Base-by-base conservation (phyloP, 2,113 vertebrate species). In the Coryphaenoides rupestris region DNA sequence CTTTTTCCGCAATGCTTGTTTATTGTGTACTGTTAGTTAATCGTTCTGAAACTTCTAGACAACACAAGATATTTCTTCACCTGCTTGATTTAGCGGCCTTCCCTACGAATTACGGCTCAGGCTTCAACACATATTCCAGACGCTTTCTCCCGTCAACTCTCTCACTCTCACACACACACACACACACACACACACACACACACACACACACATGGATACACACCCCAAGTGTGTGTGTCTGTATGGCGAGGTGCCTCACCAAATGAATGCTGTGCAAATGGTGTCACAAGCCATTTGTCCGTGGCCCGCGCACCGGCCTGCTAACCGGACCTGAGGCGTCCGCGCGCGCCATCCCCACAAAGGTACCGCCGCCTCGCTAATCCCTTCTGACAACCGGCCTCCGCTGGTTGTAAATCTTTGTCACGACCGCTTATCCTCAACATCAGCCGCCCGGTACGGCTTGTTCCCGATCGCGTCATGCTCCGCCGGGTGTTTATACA, bases 331-430 rank as follows among this genome's bases (percentile, higher is more conserved):
- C 78, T 13, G 15, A 87, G 84, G 86, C 82, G 0, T 59, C 0
- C 70, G 72, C 91, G 82, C 88, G 79, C 86, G 90, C 84, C 87
- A 87, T 82, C 81, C 89, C 79, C 84, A 78, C 87, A 88, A 84
- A 70, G 81, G 80, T 75, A 76, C 47, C 58, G 84, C 75, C 79
- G 68, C 84, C 84, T n/a, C 84, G 80, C 91, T 94, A 93, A 95
- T 91, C 76, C 89, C 78, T 86, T 86, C 79, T 89, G 92, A 92
- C 90, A 93, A 88, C 63, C 15, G 65, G 85, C 79, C 89, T 87
- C 81, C 86, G 73, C 84, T 74, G 85, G 89, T 89, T 91, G 84
- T 90, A 89, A 87, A 92, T 93, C 91, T 91, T 90, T 91, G 91
- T 92, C 92, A 86, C 83, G 90, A 87, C 76, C 67, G 28, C 65